phyloP scores from a whole-genome alignment of 2,797 vertebrate species.

The Artibeus lituratus region DNA sequence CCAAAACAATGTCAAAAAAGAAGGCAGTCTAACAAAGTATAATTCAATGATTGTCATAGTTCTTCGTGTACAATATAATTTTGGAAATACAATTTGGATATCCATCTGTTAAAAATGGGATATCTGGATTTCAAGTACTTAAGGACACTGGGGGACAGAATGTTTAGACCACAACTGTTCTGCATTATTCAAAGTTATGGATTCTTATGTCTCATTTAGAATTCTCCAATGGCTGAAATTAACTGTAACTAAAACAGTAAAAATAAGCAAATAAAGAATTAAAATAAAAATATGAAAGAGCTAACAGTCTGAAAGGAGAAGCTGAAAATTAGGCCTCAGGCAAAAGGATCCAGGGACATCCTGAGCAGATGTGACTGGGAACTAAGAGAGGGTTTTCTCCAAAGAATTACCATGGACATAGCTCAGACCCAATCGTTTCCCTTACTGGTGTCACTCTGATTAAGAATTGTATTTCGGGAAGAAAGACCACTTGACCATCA shows the following conservation, averaged over 20 bases:
- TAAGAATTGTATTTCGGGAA: background rate
- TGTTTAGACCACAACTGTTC: background rate
- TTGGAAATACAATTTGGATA: background rate
- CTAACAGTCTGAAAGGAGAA: background rate
- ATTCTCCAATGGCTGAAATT: background rate
- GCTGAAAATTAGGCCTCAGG: background rate
- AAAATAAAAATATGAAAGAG: background rate
- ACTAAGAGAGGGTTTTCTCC: background rate
- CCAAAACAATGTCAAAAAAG: background rate
- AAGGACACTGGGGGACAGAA: background rate
- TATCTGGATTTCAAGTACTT: background rate
- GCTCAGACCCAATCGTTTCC: background rate
- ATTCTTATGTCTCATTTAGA: background rate
- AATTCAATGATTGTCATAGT: background rate
- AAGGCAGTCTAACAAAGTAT: background rate
- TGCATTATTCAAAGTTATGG: background rate
- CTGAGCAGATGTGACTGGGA: background rate
- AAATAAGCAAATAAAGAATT: background rate
- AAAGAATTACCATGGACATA: background rate
- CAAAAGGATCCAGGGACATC: background rate
- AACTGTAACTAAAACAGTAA: background rate
- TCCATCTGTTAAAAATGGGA: background rate
- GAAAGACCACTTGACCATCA: background rate
- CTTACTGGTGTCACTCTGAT: background rate
- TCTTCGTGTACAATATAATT: background rate